A percentile compares a stretch with the other conserved stretches of the same genome.
Evolutionary conservation across 2,113 vertebrate genomes (phyloP).

Genomic region (Malurus cyaneus): DNA sequence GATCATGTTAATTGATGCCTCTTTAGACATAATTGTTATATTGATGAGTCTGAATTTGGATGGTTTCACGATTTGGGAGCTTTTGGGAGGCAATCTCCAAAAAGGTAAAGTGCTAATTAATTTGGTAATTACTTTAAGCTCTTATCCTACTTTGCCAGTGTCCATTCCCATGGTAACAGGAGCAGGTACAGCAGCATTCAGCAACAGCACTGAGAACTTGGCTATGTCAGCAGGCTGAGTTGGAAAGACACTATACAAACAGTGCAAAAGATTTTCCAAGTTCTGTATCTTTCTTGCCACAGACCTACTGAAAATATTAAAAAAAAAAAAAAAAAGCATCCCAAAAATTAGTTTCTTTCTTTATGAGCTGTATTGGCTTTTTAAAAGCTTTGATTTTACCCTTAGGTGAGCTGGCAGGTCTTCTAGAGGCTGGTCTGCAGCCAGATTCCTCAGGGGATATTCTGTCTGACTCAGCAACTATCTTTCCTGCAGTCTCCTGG

Average conservation of each 20-base stretch:
- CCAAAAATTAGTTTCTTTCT: neutral
- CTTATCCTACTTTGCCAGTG: neutral
- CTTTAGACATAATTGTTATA: neutral
- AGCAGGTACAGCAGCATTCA: constrained; percentile 32
- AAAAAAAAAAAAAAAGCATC: too few species aligned
- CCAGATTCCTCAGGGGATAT: constrained; percentile 5
- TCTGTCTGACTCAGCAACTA: constrained; percentile 44
- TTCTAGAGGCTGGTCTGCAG: constrained; percentile 1
- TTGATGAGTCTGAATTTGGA: neutral
- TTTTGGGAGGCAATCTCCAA: neutral
- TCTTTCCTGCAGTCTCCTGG: neutral
- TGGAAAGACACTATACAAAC: neutral
- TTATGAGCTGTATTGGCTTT: neutral
- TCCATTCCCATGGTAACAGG: constrained; percentile 44
- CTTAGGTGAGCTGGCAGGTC: constrained; percentile 21
- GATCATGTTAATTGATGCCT: neutral
- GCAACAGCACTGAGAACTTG: neutral
- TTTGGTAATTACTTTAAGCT: constrained; percentile 4
- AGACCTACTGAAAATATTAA: neutral
- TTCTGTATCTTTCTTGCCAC: neutral
- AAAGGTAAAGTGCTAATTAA: constrained; percentile 16
- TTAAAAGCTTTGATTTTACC: neutral
- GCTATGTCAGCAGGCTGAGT: neutral
- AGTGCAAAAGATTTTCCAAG: neutral
- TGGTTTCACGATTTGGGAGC: neutral